Percentiles rank a stretch among this genome's conserved stretches.
phyloP scores from a whole-genome alignment of 2,888 invertebrate species.

The Eristalis intricaria region DNA sequence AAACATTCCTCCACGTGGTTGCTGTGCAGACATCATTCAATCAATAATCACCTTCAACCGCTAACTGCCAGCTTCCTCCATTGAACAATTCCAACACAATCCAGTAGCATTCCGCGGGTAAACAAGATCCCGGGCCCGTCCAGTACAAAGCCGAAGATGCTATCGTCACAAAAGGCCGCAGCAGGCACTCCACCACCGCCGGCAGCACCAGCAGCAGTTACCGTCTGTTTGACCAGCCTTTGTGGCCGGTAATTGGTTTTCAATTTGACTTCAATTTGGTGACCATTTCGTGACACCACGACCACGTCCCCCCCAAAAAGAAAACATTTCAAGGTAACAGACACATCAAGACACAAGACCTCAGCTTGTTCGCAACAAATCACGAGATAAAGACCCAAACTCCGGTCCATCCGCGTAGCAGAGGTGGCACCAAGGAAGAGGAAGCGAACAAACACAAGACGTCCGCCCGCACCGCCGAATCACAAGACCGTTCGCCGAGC shows the following conservation, averaged over 20 bases:
- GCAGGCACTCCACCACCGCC: background rate
- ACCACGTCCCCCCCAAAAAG: background rate
- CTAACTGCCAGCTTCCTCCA: slow-evolving; percentile 56
- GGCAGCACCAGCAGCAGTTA: background rate
- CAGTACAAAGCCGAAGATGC: slow-evolving; percentile 19
- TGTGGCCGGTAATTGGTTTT: slow-evolving; percentile 63
- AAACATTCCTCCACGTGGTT: slow-evolving; percentile 18
- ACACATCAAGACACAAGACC: background rate
- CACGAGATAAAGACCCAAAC: slow-evolving; percentile 5
- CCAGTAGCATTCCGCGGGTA: slow-evolving; percentile 48
- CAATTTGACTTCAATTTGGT: slow-evolving; percentile 66
- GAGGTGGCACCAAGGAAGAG: slow-evolving; percentile 55
- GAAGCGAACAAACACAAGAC: slow-evolving; percentile 48
- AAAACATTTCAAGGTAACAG: slow-evolving; percentile 49
- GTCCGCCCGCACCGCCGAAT: slow-evolving; percentile 17
- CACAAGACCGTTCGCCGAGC: slow-evolving; percentile 50
- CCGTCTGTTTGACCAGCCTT: slow-evolving; percentile 34
- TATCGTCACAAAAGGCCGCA: slow-evolving; percentile 33
- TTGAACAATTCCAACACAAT: slow-evolving; percentile 13
- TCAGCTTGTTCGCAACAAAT: slow-evolving; percentile 6
- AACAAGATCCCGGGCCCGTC: slow-evolving; percentile 20
- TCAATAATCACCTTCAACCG: slow-evolving; percentile 55
- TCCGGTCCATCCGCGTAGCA: slow-evolving; percentile 21
- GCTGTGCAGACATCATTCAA: slow-evolving; percentile 8
- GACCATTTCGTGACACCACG: slow-evolving; percentile 66